Evolutionary conservation across 2,888 invertebrate genomes (phyloP).

Genomic region (Rhorus exstirpatorius): DNA sequence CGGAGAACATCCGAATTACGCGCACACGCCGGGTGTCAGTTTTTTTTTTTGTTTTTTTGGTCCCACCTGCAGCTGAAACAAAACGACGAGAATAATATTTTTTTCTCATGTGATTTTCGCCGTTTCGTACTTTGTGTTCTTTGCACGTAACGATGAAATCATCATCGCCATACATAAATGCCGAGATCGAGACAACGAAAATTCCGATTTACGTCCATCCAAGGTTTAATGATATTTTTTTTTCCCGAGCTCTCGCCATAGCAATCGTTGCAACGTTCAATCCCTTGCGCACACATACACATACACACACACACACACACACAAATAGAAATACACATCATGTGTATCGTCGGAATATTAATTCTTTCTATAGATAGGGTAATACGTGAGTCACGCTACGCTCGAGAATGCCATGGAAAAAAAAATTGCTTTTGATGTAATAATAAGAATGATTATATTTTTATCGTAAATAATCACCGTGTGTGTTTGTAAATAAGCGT

Average conservation of each 20-base stretch:
- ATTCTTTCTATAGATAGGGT: conserved; percentile 34
- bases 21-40: background rate
- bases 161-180: conserved; percentile 32
- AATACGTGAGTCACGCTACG: conserved; percentile 44
- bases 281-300: conserved; percentile 17
- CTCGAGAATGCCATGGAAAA: conserved; percentile 36
- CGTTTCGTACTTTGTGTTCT: conserved; percentile 59
- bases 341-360: conserved; percentile 24
- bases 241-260: conserved; percentile 23
- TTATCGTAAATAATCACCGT: background rate
- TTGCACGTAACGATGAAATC: conserved; percentile 68
- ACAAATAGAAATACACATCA: background rate
- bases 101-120: conserved; percentile 27
- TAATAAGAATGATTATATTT: conserved; percentile 1
- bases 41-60: conserved; percentile 21
- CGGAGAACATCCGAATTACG: conserved; percentile 52
- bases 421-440: conserved; percentile 4
- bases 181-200: conserved; percentile 27
- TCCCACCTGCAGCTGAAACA: conserved; percentile 17
- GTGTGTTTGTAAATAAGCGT: too few relatives aligned
- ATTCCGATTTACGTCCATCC: conserved; percentile 44
- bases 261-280: conserved; percentile 15
- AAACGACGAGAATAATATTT: too few relatives aligned
- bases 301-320: background rate
- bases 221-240: conserved; percentile 42